Percentiles rank a stretch among this genome's conserved stretches.
Evolutionary conservation across 2,113 vertebrate genomes (phyloP).

Genomic region (Chroicocephalus ridibundus): DNA sequence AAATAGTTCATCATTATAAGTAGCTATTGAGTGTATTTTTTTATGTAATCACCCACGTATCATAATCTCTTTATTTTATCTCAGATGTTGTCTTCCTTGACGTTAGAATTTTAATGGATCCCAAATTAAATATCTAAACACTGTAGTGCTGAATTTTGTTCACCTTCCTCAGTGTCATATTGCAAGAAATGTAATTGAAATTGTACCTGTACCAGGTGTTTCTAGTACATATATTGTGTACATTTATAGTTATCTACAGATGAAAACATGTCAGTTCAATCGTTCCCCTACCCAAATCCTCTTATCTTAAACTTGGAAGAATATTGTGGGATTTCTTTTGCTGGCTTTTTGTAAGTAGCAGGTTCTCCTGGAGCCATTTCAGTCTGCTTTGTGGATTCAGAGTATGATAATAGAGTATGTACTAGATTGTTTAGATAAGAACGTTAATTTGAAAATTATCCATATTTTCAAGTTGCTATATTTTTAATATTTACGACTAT

Average conservation of each 20-base stretch:
- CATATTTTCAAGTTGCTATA: not conserved
- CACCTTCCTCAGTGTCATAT: constrained; percentile 38
- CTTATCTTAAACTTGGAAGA: constrained; percentile 11
- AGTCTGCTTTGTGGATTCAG: constrained; percentile 11
- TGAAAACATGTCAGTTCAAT: constrained; percentile 40
- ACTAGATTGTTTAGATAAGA: not conserved
- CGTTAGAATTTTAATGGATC: constrained; percentile 37
- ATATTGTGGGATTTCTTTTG: constrained; percentile 17
- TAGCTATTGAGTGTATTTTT: constrained; percentile 40
- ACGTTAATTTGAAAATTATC: not conserved
- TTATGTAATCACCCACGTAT: constrained; percentile 18
- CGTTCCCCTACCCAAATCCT: not conserved
- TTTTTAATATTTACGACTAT: constrained; percentile 19
- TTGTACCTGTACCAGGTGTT: constrained; percentile 66
- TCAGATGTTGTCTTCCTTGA: constrained; percentile 44
- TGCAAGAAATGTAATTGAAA: constrained; percentile 46
- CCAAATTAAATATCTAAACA: constrained; percentile 33
- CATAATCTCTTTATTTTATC: constrained; percentile 29
- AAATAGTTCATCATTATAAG: constrained; percentile 46
- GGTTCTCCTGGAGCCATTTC: constrained; percentile 42
- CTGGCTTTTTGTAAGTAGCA: constrained; percentile 39
- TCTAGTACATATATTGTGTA: constrained; percentile 61
- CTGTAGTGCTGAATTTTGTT: constrained; percentile 54
- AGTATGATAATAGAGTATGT: not conserved
- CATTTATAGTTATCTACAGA: constrained; percentile 44